Base-by-base conservation (phyloP, 2,113 vertebrate genomes). In the Otus sunia region DNA sequence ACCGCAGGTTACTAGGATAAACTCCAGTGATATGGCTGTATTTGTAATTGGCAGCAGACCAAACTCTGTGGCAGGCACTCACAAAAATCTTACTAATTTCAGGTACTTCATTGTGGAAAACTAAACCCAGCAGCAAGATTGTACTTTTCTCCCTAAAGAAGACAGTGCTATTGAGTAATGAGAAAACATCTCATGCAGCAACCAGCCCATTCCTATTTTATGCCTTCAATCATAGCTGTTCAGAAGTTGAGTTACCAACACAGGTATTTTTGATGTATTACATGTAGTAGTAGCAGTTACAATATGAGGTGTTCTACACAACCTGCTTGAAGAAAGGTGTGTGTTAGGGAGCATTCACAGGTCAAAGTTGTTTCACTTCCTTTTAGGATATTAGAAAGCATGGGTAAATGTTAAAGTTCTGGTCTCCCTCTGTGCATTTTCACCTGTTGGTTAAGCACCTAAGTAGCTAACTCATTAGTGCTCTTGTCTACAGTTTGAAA, bases 21-120 rank as follows among this genome's bases (percentile, higher is more conserved):
- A 88, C 67, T 80, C 50, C n/a, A 71, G 49, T 29, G 62, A 62
- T 95, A 69, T 0, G 2, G 18, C 27, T 89, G 23, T n/a, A 26
- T 84, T 93, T 88, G 75, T 75, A 88, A 94, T 15, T 55, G 41
- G 71, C 58, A 79, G 47, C 64, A 85, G 56, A 72, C 83, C 36
- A 58, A 92, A 60, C 15, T 92, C 45, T 66, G 25, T 45, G 69
- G 66, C 86, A 89, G 52, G 14, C 53, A 60, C 60, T 71, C 55
- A 74, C 60, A 94, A 91, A 88, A 94, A 85, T 68, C 64, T 72
- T 75, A 45, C 41, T 87, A 49, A 84, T 94, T 94, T 79, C 73
- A 76, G 45, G 30, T 75, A 72, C 86, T 76, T 88, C 63, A 84
- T 21, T 75, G 64, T 22, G 36, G 76, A 91, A 96, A 88, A 81